Conservation (phyloP, 1,140 invertebrate species). For the Drusus annulatus region DNA sequence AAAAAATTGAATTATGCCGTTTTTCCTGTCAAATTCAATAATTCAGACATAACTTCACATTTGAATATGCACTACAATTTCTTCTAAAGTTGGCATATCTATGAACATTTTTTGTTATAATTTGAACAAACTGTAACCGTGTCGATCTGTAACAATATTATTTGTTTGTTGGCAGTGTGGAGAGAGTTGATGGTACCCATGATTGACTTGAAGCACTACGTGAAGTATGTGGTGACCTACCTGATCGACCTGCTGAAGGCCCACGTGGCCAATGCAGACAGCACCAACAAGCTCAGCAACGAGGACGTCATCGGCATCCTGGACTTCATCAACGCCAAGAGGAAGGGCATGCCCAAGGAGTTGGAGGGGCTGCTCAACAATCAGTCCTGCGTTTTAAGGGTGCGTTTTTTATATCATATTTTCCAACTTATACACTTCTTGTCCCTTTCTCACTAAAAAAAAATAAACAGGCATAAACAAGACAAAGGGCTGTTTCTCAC, state of each 20-base stretch:
- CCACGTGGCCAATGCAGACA: constrained; percentile 63
- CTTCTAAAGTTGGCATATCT: too few species aligned
- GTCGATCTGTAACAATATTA: too few species aligned
- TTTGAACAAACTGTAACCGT: too few species aligned
- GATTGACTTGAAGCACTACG: constrained; percentile 81
- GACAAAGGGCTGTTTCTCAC: too few species aligned
- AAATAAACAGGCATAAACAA: too few species aligned
- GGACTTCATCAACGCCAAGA: constrained; percentile 49
- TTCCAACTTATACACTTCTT: too few species aligned
- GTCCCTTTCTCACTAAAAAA: too few species aligned
- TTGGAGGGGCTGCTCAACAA: constrained; percentile 39
- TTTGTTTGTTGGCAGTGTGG: constrained; percentile 74
- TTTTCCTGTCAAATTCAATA: too few species aligned
- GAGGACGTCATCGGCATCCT: constrained; percentile 42
- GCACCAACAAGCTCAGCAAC: constrained; percentile 29
- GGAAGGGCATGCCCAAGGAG: constrained; percentile 49
- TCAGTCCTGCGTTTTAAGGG: constrained; percentile 48
- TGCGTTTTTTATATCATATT: constrained; percentile 46
- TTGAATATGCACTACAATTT: too few species aligned
- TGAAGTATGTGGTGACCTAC: constrained; percentile 79
- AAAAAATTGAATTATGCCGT: too few species aligned
- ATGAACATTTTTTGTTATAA: too few species aligned
- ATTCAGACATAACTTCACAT: too few species aligned
- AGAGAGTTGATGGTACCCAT: constrained; percentile 85
- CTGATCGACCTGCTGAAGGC: constrained; percentile 76